Conservation (phyloP, 1,140 invertebrate genomes). For the Drosophila micromelanica region DNA sequence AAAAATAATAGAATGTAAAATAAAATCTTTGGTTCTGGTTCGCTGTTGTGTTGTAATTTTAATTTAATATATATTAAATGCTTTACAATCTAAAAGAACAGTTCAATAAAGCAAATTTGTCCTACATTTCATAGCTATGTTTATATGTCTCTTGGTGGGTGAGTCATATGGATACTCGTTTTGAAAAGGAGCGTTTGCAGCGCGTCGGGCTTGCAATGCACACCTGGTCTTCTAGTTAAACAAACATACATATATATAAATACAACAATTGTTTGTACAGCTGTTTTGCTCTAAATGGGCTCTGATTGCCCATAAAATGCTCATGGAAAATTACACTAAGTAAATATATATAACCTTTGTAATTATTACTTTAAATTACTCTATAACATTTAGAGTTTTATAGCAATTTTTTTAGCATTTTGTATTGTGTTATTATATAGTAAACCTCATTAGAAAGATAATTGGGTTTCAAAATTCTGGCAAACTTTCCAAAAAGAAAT, state of each 20-base stretch:
- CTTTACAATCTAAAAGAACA: background rate
- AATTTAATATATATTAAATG: background rate
- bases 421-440: no score
- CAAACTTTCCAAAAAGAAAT: no score
- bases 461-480: no score
- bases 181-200: slow-evolving; percentile 1
- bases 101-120: background rate
- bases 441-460: no score
- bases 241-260: background rate
- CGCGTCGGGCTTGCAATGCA: background rate
- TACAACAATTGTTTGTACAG: slow-evolving; percentile 4
- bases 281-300: background rate
- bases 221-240: slow-evolving; percentile 8
- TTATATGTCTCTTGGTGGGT: background rate
- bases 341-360: background rate
- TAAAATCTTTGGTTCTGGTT: background rate
- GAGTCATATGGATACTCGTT: slow-evolving; percentile 7
- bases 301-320: background rate
- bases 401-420: no score
- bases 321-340: background rate
- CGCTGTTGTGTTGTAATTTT: no score
- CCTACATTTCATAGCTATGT: background rate
- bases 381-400: no score
- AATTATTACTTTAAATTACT: background rate
- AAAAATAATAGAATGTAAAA: slow-evolving; percentile 13